Evolutionary conservation across 2,113 vertebrate genomes (phyloP), one percentile per base, ranked within the genome.

Genomic region (Platanista minor): DNA sequence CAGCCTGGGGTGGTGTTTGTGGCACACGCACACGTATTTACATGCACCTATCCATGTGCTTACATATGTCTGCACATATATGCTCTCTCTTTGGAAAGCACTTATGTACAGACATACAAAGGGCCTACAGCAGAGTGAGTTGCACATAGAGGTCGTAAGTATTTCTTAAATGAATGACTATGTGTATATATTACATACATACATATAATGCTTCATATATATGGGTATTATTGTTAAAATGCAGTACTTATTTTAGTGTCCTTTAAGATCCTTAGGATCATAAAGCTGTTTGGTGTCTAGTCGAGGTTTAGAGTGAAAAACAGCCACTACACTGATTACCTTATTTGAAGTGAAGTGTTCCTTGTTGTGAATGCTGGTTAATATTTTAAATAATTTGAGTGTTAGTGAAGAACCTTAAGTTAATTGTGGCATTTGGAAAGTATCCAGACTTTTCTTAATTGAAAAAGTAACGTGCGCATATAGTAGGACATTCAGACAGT

Each of bases 311-410:
- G 25, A 57, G 29, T 75, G 46, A 84, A 59, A 83, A 69, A 77
- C 52, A 46, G 29, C 54, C 41, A 33, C 31, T 52, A 69, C n/a
- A 91, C 12, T 91, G 74, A 85, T 67, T 95, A 83, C 10, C 31
- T 91, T 89, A 43, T 94, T 67, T 72, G 31, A 88, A 91, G 14
- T 43, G 3, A 90, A 91, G 14, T 43, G 3, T 88, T 52, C 67
- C 90, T 72, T 84, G 49, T 89, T 89, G 25, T 64, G 72, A 94
- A 61, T 64, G 21, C 18, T 94, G 33, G 25, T 21, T 72, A 87
- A 61, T 84, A 18, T 85, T 93, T 96, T 83, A 90, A 92, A 29
- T 96, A 36, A 88, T 87, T 88, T 94, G 72, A 39, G 77, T 66
- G 23, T 71, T 52, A 49, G 54, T 69, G 71, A 83, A 72, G n/a